Evolutionary conservation across 2,797 vertebrate genomes (phyloP), one percentile per base, ranked within the genome.

Genomic region (Lacerta agilis): DNA sequence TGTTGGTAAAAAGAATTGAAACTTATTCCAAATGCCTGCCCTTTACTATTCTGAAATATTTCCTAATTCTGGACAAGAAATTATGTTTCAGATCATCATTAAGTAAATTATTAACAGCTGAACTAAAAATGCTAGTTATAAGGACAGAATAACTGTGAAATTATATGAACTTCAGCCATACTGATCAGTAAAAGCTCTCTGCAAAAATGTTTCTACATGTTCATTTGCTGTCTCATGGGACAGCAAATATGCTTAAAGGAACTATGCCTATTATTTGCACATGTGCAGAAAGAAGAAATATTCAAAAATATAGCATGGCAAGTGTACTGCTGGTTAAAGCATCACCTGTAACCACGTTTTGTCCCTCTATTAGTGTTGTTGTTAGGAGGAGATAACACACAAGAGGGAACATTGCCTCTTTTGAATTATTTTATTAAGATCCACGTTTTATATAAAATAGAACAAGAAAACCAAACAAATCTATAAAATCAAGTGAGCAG

Each of bases 361-460:
- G 0, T 66, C 87, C 90, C 89, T 88, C 87, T 89, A 82, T 86
- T 82, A 80, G 7, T 13, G 9, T 79, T 89, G 75, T n/a, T 88
- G 84, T 91, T 92, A 94, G 33, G 75, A 95, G 88, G 81, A 95
- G 83, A 96, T 87, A 92, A 96, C 91, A 95, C 94, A 95, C 86
- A 95, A 94, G 92, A 96, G 94, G 96, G 93, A 96, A 88, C 92
- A 84, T 8, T 93, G 90, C 92, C 95, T 95, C 95, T 95, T 96
- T 95, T 90, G 79, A 91, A 96, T 90, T 94, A 90, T 79, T 97
- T 97, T 97, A 97, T 97, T 93, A 97, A 97, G 94, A 94, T 94
- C 94, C 95, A 96, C 27, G 93, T 95, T 95, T 94, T 95, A 96
- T 97, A 96, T 96, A 97, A 97, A 97, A 97, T 95, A 89, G 85